Percentiles rank a stretch among this genome's conserved stretches.
Conservation (phyloP, 35 echinoderm and acorn worm species). For the Ptychodera flava region DNA sequence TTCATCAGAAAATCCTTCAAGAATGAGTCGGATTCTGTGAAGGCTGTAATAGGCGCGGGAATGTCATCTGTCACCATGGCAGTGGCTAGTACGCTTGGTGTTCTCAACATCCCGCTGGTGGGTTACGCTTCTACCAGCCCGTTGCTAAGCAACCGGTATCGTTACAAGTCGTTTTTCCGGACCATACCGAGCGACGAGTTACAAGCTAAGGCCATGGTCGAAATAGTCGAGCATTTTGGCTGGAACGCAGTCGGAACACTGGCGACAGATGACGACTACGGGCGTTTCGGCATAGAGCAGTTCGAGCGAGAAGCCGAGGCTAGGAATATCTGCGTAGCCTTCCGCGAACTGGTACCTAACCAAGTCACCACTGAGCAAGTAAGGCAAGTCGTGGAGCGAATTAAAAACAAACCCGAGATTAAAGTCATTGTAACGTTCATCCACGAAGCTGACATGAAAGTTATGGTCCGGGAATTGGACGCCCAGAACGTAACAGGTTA, state of each 20-base stretch:
- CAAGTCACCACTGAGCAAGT: background rate
- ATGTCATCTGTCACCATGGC: constrained; percentile 29
- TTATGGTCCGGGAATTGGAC: background rate
- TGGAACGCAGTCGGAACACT: constrained; percentile 30
- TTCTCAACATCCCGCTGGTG: constrained; percentile 25
- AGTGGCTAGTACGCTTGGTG: background rate
- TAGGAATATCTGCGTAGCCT: constrained; percentile 24
- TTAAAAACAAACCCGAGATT: background rate
- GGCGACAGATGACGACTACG: constrained; percentile 24
- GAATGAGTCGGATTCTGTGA: background rate
- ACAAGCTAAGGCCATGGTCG: constrained; percentile 23
- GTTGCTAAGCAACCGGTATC: constrained; percentile 7
- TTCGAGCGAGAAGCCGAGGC: background rate
- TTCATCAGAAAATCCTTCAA: background rate
- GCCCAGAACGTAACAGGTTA: background rate
- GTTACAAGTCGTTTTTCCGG: constrained; percentile 29
- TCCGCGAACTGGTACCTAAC: constrained; percentile 11
- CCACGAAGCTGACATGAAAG: background rate
- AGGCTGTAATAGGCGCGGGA: constrained; percentile 26
- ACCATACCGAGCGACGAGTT: constrained; percentile 20
- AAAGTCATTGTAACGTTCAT: constrained; percentile 20
- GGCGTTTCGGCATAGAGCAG: constrained; percentile 8
- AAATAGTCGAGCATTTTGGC: constrained; percentile 10
- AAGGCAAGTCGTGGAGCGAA: constrained; percentile 24
- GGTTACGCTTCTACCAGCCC: constrained; percentile 17